Percentiles rank a stretch among this genome's conserved stretches.
phyloP scores from a whole-genome alignment of 2,797 vertebrate species.

The Diglossa cyanea region DNA sequence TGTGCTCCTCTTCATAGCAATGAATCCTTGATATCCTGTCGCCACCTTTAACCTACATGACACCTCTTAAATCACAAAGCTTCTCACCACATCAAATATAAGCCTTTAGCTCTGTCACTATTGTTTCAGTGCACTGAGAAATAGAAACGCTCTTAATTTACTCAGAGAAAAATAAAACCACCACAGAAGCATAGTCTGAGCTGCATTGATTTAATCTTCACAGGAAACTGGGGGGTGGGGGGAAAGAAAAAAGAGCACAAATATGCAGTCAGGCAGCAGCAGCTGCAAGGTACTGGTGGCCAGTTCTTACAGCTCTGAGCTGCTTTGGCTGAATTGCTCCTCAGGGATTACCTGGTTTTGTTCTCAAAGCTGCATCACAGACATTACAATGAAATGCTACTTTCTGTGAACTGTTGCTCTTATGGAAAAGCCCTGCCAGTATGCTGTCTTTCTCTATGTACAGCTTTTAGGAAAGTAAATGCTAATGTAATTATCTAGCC shows the following conservation, averaged over 20 bases:
- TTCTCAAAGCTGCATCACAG: neutral
- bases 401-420: neutral
- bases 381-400: neutral
- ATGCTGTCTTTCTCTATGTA: neutral
- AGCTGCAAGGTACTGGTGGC: neutral
- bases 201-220: neutral
- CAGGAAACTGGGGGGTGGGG: neutral
- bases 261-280: neutral
- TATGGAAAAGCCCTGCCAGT: neutral
- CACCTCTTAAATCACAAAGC: neutral
- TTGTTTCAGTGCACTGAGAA: neutral
- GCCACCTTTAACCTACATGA: neutral
- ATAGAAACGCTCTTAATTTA: neutral
- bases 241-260: neutral
- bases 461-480: neutral
- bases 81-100: neutral
- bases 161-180: neutral
- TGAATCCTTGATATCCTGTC: neutral
- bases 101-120: neutral
- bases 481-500: neutral
- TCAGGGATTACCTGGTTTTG: neutral
- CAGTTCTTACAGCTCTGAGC: neutral
- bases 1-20: neutral
- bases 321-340: neutral
- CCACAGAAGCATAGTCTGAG: neutral